Percentiles rank a stretch among this genome's conserved stretches.
These are phyloP conservation scores for Montipora cactus DNA, from an alignment of 64 coral and sea anemone genomes.

Conservation along the genomic window DNA sequence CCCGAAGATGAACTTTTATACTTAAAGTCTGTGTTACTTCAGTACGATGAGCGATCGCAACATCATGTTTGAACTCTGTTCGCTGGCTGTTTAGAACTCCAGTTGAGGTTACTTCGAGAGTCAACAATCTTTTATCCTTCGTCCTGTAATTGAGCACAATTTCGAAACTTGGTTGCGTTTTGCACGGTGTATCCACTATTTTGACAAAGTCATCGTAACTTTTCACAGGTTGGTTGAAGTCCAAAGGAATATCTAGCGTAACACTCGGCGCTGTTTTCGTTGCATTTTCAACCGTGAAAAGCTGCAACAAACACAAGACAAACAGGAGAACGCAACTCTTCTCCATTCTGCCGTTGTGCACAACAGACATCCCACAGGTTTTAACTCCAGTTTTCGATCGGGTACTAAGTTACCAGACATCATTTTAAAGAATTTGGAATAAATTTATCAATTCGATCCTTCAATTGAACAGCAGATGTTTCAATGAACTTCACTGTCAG, in stretches of 20 bases:
- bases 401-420: constrained; percentile 30
- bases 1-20: constrained; percentile 67
- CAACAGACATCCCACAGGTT: background rate
- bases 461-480: background rate
- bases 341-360: constrained; percentile 7
- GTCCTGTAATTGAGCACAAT: constrained; percentile 63
- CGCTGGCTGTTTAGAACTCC: constrained; percentile 33
- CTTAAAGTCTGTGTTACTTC: constrained; percentile 35
- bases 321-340: background rate
- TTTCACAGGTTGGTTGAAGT: constrained; percentile 5
- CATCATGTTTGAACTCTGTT: constrained; percentile 68
- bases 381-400: background rate
- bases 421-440: constrained; percentile 34
- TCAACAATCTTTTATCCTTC: constrained; percentile 66
- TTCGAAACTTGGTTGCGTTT: constrained; percentile 54
- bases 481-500: background rate
- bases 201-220: constrained; percentile 78
- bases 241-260: constrained; percentile 35
- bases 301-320: constrained; percentile 13
- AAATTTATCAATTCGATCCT: background rate
- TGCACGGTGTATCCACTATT: constrained; percentile 55
- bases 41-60: constrained; percentile 45
- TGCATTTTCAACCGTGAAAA: background rate
- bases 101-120: constrained; percentile 66
- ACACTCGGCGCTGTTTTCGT: constrained; percentile 12